A percentile compares a stretch with the other conserved stretches of the same genome.
These are phyloP conservation scores for Phoenicopterus ruber DNA, from an alignment of 2,113 vertebrate genomes.

Conservation along the genomic window DNA sequence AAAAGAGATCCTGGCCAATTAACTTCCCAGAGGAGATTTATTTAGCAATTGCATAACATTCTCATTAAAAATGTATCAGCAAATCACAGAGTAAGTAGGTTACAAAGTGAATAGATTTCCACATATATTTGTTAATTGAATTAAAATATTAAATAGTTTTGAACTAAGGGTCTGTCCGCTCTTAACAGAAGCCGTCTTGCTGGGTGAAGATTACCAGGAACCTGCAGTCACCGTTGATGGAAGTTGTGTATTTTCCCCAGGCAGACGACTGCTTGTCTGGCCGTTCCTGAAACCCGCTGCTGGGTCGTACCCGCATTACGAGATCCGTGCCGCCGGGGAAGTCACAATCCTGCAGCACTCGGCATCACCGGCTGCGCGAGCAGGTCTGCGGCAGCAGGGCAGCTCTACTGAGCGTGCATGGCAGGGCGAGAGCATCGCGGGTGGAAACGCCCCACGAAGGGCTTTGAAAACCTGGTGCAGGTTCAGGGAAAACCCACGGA, in stretches of 20 bases:
- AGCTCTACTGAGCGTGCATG: rapidly evolving
- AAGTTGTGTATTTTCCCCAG: background rate
- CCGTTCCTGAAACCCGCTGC: too few relatives aligned
- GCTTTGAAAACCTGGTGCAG: background rate
- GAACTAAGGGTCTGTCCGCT: background rate
- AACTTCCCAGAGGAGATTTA: background rate
- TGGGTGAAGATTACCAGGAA: background rate
- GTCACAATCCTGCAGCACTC: rapidly evolving
- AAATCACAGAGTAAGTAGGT: background rate
- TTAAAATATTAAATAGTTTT: background rate
- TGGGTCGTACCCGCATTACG: rapidly evolving
- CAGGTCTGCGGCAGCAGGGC: background rate
- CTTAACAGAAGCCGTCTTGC: background rate
- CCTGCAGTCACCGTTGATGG: too few relatives aligned
- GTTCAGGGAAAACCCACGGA: background rate
- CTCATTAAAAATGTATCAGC: background rate
- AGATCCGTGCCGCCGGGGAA: background rate
- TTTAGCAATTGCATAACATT: background rate
- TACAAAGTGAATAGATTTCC: background rate
- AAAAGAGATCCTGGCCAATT: background rate
- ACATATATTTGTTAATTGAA: background rate
- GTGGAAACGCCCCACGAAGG: background rate
- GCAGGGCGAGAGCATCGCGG: background rate
- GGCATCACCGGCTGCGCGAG: background rate
- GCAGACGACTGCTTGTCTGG: background rate